These are phyloP conservation scores for honey bee (Apis mellifera) DNA, from an alignment of 1,140 invertebrate genomes.

Conservation along the genomic window Amel_HAv3.1 CM009942.2:2170001-2170500, in stretches of 20 bases:
- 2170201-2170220: neutral
- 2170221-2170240: neutral
- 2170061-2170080: slow-evolving; percentile 12
- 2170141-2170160: neutral
- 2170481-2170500: too few relatives aligned
- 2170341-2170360: too few relatives aligned
- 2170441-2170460: too few relatives aligned
- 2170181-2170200: slow-evolving; percentile 20
- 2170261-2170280: too few relatives aligned
- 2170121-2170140: neutral
- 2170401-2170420: too few relatives aligned
- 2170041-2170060: slow-evolving; percentile 39
- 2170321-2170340: too few relatives aligned
- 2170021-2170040: slow-evolving; percentile 82
- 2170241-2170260: neutral
- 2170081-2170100: slow-evolving; percentile 26
- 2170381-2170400: too few relatives aligned
- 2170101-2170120: neutral
- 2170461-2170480: too few relatives aligned
- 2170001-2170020: slow-evolving; percentile 83
- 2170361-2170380: too few relatives aligned
- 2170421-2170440: too few relatives aligned
- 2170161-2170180: neutral
- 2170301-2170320: too few relatives aligned
- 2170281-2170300: too few relatives aligned